These are phyloP conservation scores for Fragum fragum DNA, from an alignment of 2,888 invertebrate genomes.

Conservation along the genomic window DNA sequence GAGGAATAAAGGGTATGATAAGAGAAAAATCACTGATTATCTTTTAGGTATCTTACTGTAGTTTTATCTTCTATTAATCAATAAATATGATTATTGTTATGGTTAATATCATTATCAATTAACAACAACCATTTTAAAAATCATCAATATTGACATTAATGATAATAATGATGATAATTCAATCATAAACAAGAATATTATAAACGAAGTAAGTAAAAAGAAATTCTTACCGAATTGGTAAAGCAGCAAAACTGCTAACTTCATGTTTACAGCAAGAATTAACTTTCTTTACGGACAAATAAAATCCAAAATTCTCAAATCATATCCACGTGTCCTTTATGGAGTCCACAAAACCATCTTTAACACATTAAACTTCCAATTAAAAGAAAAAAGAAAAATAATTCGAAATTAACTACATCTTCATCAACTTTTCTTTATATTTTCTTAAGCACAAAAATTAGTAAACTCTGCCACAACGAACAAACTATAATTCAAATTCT, in stretches of 20 bases:
- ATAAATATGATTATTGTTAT: too few species aligned
- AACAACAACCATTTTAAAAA: too few species aligned
- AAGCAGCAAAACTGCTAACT: conserved; percentile 6
- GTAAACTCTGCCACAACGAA: neutral
- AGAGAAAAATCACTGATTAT: too few species aligned
- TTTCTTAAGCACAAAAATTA: neutral
- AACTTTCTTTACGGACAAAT: neutral
- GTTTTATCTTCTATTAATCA: too few species aligned
- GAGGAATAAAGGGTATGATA: too few species aligned
- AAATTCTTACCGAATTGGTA: conserved; percentile 4
- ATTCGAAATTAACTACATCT: neutral
- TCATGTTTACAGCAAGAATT: neutral
- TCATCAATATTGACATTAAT: too few species aligned
- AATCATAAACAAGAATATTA: too few species aligned
- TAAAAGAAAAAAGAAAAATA: neutral
- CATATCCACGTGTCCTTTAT: neutral
- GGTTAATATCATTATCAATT: too few species aligned
- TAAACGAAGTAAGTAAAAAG: too few species aligned
- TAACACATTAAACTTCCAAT: neutral
- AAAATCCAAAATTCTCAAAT: neutral
- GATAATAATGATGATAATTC: too few species aligned
- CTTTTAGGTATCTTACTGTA: too few species aligned
- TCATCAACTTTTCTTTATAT: neutral
- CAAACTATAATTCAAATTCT: neutral
- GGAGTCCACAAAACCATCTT: neutral